phyloP scores from a whole-genome alignment of 2,113 vertebrate species.

The Parus major region DNA sequence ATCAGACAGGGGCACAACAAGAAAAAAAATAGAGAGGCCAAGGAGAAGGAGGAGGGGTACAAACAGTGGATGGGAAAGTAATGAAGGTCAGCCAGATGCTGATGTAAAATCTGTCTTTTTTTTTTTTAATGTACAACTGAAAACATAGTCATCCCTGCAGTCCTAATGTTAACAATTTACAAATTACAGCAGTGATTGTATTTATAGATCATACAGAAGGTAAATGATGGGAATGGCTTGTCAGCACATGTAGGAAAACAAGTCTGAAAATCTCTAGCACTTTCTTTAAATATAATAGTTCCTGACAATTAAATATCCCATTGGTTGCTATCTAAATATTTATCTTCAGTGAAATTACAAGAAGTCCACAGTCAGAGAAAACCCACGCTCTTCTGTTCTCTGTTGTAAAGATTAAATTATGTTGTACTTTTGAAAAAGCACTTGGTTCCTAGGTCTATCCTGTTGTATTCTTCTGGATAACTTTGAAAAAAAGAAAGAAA shows the following conservation, averaged over 20 bases:
- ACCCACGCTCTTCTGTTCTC: not conserved
- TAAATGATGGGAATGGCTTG: conserved; percentile 27
- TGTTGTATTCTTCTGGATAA: conserved; percentile 9
- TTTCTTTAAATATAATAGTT: conserved; percentile 26
- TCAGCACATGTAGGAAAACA: conserved; percentile 37
- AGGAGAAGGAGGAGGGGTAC: not conserved
- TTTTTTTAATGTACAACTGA: not conserved
- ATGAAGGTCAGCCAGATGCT: conserved; percentile 38
- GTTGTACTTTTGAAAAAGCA: not conserved
- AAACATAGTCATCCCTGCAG: not conserved
- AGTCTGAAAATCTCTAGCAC: not conserved
- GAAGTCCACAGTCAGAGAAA: conserved; percentile 23
- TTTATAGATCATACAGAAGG: conserved; percentile 17
- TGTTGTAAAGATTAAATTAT: conserved; percentile 2
- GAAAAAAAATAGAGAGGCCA: not conserved
- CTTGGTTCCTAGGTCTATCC: not conserved
- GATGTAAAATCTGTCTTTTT: conserved; percentile 8
- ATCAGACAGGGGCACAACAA: not conserved
- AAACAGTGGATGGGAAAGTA: conserved; percentile 6
- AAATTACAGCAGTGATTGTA: conserved; percentile 22
- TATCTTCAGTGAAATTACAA: conserved; percentile 35
- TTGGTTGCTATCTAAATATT: conserved; percentile 40
- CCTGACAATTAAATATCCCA: conserved; percentile 39
- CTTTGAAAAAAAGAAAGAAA: not conserved
- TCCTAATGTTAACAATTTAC: conserved; percentile 52